These are phyloP conservation scores for zebrafish (Danio rerio) DNA, from an alignment of 2,113 vertebrate genomes.

Conservation along the genomic window GRCz12tu NC_133197.1:35434001-35434500, in stretches of 20 bases:
- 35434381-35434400: constrained; percentile 46
- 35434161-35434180: not conserved
- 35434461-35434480: constrained; percentile 22
- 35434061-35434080: too few relatives aligned
- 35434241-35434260: constrained; percentile 47
- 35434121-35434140: too few relatives aligned
- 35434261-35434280: constrained; percentile 18
- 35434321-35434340: constrained; percentile 46
- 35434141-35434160: not conserved
- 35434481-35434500: not conserved
- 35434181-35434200: not conserved
- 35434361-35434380: constrained; percentile 50
- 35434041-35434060: too few relatives aligned
- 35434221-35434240: constrained; percentile 32
- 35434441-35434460: constrained; percentile 33
- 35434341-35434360: constrained; percentile 30
- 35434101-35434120: too few relatives aligned
- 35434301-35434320: constrained; percentile 26
- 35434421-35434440: constrained; percentile 22
- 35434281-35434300: constrained; percentile 24
- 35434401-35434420: constrained; percentile 27
- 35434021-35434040: too few relatives aligned
- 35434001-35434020: too few relatives aligned
- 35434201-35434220: constrained; percentile 33
- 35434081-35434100: too few relatives aligned